Evolutionary conservation across 1,140 invertebrate species (phyloP).

Genomic region (Drosophila jambulina): DNA sequence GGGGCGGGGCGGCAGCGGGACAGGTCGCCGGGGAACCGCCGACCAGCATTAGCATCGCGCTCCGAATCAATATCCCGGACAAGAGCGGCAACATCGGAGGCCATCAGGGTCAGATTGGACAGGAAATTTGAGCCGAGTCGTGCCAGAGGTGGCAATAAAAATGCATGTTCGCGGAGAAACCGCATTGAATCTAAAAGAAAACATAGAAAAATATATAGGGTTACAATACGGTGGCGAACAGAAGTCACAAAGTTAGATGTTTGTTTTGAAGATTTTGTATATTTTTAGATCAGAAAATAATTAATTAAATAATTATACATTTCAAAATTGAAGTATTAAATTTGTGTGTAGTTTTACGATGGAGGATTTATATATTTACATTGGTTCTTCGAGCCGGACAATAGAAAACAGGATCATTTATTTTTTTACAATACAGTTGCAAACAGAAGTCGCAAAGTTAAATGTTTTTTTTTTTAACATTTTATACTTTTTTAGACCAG

Average conservation of each 20-base stretch:
- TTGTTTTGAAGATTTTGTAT: neutral
- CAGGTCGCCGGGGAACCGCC: slow-evolving; percentile 12
- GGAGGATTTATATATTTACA: neutral
- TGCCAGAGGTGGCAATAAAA: slow-evolving; percentile 41
- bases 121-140: slow-evolving; percentile 21
- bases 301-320: neutral
- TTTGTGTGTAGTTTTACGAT: neutral
- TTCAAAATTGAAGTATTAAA: neutral
- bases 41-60: slow-evolving; percentile 28
- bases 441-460: too few relatives aligned
- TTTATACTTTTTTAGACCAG: too few relatives aligned
- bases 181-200: slow-evolving; percentile 17
- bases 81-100: slow-evolving; percentile 15
- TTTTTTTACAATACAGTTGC: too few relatives aligned
- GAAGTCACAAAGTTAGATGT: neutral
- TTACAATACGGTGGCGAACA: neutral
- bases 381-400: neutral
- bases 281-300: neutral
- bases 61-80: slow-evolving; percentile 63
- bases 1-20: neutral
- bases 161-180: slow-evolving; percentile 25
- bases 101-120: slow-evolving; percentile 30
- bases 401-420: neutral
- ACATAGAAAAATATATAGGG: neutral
- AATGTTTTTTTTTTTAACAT: too few relatives aligned